Evolutionary conservation across 2,113 vertebrate species (phyloP), one percentile per base, ranked within the genome.

Genomic region (Engystomops pustulosus): DNA sequence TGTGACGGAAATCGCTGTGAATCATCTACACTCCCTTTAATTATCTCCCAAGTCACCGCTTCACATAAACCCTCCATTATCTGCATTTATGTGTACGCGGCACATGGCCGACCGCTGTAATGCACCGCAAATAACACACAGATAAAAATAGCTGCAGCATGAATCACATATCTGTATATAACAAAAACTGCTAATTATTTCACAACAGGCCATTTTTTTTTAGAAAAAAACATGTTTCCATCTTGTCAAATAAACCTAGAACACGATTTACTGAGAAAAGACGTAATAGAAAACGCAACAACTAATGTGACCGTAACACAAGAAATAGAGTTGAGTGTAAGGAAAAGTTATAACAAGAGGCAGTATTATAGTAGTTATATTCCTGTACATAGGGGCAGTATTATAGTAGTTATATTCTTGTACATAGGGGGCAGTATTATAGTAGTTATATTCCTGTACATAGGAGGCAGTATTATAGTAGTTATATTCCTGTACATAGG

Each of bases 31-130:
- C 7, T 17, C 17, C 20, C 53, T 17, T 36, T 38, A 51, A 78
- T 78, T 38, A 78, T 34, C 34, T 14, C 1, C 74, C 9, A 55
- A 60, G 53, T 23, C 32, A 9, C n/a, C 2, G 20, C 4, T 36
- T 20, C 20, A 60, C n/a, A 62, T 36, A 62, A 60, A 25, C 55
- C 76, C 12, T 62, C 38, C 36, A 79, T 79, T 62, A 79, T 62
- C 51, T 38, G 18, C 67, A 69, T 69, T 7, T 12, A 69, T 38
- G 65, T 68, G 30, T 18, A 20, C 32, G 18, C 34, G n/a, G 65
- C 34, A 20, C 67, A 10, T n/a, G n/a, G 38, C 17, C 1, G 67
- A n/a, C 67, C 20, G 11, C 34, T n/a, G 34, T 38, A 38, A 69
- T 69, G 36, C 67, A 69, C 67, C 20, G n/a, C 34, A 38, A 69